These are phyloP conservation scores for Eristalis tenax DNA, from an alignment of 2,888 invertebrate genomes.

Conservation along the genomic window DNA sequence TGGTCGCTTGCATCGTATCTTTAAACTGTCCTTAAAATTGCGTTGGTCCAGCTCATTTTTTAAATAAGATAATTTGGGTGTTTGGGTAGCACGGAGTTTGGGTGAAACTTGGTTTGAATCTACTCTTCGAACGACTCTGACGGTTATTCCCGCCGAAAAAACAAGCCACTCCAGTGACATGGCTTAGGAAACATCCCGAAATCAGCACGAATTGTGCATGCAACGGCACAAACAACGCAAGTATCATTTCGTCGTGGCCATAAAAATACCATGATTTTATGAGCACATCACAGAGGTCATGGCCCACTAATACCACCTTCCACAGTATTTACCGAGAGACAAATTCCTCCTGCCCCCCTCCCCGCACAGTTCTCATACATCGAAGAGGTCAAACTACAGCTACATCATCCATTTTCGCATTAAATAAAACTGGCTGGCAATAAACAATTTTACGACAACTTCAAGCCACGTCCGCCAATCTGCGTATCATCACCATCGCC, in stretches of 20 bases:
- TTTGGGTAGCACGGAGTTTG: too few relatives aligned
- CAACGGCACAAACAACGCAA: background rate
- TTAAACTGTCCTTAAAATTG: too few relatives aligned
- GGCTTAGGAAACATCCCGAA: background rate
- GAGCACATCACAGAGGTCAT: background rate
- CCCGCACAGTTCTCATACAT: background rate
- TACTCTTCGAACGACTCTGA: too few relatives aligned
- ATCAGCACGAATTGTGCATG: background rate
- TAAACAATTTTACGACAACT: slow-evolving; percentile 8
- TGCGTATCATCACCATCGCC: background rate
- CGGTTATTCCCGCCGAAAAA: background rate
- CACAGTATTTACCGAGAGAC: background rate
- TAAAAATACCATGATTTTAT: background rate
- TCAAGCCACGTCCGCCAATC: background rate
- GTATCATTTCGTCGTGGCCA: background rate
- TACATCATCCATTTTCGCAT: background rate
- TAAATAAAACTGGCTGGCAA: background rate
- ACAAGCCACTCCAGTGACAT: background rate
- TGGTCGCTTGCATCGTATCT: too few relatives aligned
- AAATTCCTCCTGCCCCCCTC: background rate
- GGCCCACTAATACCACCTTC: background rate
- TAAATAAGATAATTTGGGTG: too few relatives aligned
- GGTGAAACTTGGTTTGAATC: too few relatives aligned
- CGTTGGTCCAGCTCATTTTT: too few relatives aligned
- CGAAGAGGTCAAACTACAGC: background rate